Evolutionary conservation across 1,140 invertebrate genomes (phyloP), one percentile per base, ranked within the genome.

Genomic region (Drosophila takahashii): DNA sequence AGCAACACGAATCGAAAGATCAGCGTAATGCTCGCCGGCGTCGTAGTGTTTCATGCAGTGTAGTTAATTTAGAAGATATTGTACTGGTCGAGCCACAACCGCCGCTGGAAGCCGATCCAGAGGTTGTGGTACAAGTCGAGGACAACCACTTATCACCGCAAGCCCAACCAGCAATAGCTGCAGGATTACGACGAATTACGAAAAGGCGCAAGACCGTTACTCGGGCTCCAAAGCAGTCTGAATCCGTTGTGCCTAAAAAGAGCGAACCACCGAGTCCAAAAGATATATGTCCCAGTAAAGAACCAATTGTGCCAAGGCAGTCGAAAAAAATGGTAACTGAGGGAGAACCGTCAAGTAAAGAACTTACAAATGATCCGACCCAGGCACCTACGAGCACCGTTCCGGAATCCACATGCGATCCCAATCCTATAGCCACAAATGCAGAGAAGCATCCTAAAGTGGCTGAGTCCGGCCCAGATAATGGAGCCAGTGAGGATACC

Each of bases 41-140:
- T 22, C 65, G 77, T 8, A 90, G 75, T 64, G 48, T 44, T 6
- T 80, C 84, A 0, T 59, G 26, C 36, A 50, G 47, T 45, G 13
- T 45, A 8, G 18, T 75, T 3, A 85, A 90, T 52, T 58, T 91
- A 13, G 90, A 91, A 42, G 90, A 91, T 42, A 87, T 91, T 53
- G 76, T 90, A 29, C 58, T 91, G 4, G 71, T 91, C 47, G 90
- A 91, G 51, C 90, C 90, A 1, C 79, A 86, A 48, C 67, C 84
- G 5, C 47, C 52, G 15, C 22, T 79, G 0, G 71, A 79, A 5
- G 10, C 18, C 1, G 41, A 37, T 3, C 29, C 41, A 48, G 9
- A 13, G 6, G 11, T 6, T 42, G 7, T 42, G 50, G 45, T 42
- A 13, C 8, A 7, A 27, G 16, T 51, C 5, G 39, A 54, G 13